phyloP scores from a whole-genome alignment of 2,888 invertebrate genomes.

The Campoplex capitator region DNA sequence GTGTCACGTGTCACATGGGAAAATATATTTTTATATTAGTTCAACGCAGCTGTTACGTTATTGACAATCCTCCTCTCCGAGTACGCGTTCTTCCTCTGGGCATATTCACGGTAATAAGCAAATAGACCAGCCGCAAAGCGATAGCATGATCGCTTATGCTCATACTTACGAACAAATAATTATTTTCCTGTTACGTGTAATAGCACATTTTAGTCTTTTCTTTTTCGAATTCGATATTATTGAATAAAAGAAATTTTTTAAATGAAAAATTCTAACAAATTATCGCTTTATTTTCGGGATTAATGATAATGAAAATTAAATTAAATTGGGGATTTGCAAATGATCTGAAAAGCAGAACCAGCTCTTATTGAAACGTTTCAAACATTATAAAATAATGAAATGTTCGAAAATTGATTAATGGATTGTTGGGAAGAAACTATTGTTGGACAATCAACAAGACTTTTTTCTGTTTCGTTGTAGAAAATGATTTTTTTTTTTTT shows the following conservation, averaged over 20 bases:
- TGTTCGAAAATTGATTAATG: background rate
- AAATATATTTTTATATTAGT: constrained; percentile 46
- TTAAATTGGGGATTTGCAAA: background rate
- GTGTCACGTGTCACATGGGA: background rate
- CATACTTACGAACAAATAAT: background rate
- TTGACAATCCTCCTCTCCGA: constrained; percentile 25
- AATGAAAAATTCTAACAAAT: background rate
- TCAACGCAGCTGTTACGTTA: constrained; percentile 27
- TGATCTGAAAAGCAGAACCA: background rate
- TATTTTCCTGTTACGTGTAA: background rate
- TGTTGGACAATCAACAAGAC: too few relatives aligned
- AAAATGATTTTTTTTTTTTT: too few relatives aligned
- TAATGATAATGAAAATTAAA: too few relatives aligned
- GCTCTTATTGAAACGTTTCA: background rate
- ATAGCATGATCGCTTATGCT: constrained; percentile 11
- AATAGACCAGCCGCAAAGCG: constrained; percentile 2
- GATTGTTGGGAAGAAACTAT: too few relatives aligned
- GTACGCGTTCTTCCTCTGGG: constrained; percentile 21
- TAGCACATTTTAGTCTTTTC: background rate
- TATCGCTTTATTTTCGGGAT: too few relatives aligned
- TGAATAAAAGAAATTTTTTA: background rate
- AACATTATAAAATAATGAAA: background rate
- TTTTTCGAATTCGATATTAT: background rate
- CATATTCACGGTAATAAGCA: constrained; percentile 26
- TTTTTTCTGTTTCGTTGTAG: too few relatives aligned